A percentile compares a stretch with the other conserved stretches of the same genome.
These are phyloP conservation scores for Hippoglossus stenolepis DNA, from an alignment of 2,113 vertebrate genomes.

Conservation along the genomic window DNA sequence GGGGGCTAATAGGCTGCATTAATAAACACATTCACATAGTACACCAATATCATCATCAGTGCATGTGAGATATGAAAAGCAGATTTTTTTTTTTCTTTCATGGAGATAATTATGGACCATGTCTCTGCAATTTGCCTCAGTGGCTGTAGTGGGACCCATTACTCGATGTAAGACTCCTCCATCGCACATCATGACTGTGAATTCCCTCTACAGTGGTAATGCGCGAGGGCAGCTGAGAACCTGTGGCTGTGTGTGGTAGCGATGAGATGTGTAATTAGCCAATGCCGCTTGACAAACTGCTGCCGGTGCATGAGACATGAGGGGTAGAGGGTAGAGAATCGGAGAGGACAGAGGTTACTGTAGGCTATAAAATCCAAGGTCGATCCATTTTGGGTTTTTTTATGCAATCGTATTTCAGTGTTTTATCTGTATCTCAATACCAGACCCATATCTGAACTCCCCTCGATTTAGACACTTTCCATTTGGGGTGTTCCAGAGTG, in stretches of 20 bases:
- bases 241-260: constrained; percentile 56
- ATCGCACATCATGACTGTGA: constrained; percentile 20
- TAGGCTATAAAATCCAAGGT: constrained; percentile 33
- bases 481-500: neutral
- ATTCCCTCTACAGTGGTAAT: constrained; percentile 43
- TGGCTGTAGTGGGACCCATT: constrained; percentile 41
- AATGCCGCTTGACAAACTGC: constrained; percentile 69
- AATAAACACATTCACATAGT: constrained; percentile 16
- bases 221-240: constrained; percentile 54
- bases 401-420: constrained; percentile 10
- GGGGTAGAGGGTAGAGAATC: constrained; percentile 55
- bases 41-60: constrained; percentile 26
- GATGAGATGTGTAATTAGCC: constrained; percentile 75
- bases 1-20: neutral
- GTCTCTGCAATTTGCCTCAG: constrained; percentile 37
- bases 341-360: constrained; percentile 17
- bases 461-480: neutral
- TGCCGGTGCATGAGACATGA: constrained; percentile 71
- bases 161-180: constrained; percentile 39
- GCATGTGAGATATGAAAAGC: constrained; percentile 34
- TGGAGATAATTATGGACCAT: constrained; percentile 28
- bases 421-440: constrained; percentile 13
- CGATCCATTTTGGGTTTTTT: constrained; percentile 29
- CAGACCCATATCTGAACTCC: neutral
- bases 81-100: constrained; percentile 1